Percentiles rank a stretch among this genome's conserved stretches.
Evolutionary conservation across 2,113 vertebrate species (phyloP).

Genomic region (Vimba vimba): DNA sequence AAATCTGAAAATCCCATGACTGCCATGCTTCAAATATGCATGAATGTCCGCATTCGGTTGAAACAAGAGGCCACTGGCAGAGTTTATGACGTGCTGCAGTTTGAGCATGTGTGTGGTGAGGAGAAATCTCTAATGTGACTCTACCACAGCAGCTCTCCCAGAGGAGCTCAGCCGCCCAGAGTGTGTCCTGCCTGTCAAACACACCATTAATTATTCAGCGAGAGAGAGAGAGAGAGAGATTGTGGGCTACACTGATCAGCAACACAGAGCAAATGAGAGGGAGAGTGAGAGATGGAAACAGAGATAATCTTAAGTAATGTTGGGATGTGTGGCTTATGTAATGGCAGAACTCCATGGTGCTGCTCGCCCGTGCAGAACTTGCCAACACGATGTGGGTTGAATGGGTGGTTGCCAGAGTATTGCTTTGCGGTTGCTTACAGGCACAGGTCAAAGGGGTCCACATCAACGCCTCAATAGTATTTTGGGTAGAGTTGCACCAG

Average conservation of each 20-base stretch:
- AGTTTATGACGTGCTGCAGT: constrained; percentile 14
- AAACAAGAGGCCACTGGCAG: constrained; percentile 23
- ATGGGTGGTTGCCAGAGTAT: constrained; percentile 18
- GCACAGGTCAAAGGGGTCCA: not conserved
- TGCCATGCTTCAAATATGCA: constrained; percentile 19
- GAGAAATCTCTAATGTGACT: constrained; percentile 31
- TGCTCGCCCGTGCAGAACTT: not conserved
- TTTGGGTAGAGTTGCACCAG: not conserved
- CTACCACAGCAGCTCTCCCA: constrained; percentile 32
- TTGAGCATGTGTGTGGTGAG: constrained; percentile 12
- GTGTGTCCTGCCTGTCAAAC: constrained; percentile 54
- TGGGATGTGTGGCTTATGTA: constrained; percentile 15
- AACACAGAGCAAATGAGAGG: not conserved
- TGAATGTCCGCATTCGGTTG: not conserved
- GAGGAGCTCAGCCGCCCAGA: constrained; percentile 28
- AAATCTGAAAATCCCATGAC: not conserved
- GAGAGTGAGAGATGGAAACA: constrained; percentile 1
- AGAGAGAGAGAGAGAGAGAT: constrained; percentile 15
- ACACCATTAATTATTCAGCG: constrained; percentile 51
- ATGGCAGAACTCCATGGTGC: constrained; percentile 1
- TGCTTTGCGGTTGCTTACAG: not conserved
- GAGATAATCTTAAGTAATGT: constrained; percentile 13
- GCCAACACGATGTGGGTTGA: constrained; percentile 12
- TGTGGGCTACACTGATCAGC: constrained; percentile 13
- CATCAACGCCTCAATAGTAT: not conserved